These are phyloP conservation scores for Polylopha cassiicola DNA, from an alignment of 2,888 invertebrate species.

Conservation along the genomic window DNA sequence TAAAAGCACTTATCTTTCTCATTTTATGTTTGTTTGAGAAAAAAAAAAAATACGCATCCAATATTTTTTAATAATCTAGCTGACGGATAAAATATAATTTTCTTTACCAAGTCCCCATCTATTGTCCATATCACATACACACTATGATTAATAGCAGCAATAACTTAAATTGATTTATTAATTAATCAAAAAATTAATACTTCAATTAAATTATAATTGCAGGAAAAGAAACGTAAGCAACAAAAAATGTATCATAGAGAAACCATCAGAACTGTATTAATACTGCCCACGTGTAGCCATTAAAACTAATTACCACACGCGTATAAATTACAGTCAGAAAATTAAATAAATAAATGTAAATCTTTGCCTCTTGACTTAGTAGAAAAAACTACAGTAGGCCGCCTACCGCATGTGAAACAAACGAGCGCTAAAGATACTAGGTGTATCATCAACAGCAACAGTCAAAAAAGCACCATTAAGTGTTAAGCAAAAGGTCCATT, in stretches of 20 bases:
- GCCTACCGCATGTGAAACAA: conserved; percentile 14
- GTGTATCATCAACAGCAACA: too few relatives aligned
- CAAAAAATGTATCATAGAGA: conserved; percentile 18
- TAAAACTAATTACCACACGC: conserved; percentile 20
- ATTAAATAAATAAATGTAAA: conserved; percentile 21
- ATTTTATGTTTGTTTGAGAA: too few relatives aligned
- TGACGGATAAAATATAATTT: neutral
- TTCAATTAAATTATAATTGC: conserved; percentile 19
- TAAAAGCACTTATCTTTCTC: too few relatives aligned
- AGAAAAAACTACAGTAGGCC: conserved; percentile 8
- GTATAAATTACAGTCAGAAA: conserved; percentile 18
- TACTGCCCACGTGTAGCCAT: conserved; percentile 12
- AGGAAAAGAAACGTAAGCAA: conserved; percentile 16
- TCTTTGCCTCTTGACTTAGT: conserved; percentile 14
- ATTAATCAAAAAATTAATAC: conserved; percentile 12
- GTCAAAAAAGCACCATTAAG: too few relatives aligned
- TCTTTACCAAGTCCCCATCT: too few relatives aligned
- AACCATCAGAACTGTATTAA: conserved; percentile 12
- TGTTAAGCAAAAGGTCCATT: too few relatives aligned
- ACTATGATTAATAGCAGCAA: neutral
- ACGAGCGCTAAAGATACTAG: too few relatives aligned
- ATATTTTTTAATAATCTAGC: too few relatives aligned
- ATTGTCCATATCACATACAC: neutral
- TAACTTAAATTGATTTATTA: conserved; percentile 5
- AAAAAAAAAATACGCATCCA: too few relatives aligned